These are phyloP conservation scores for Malurus alboscapulatus DNA, from an alignment of 2,113 vertebrate genomes.

Conservation along the genomic window DNA sequence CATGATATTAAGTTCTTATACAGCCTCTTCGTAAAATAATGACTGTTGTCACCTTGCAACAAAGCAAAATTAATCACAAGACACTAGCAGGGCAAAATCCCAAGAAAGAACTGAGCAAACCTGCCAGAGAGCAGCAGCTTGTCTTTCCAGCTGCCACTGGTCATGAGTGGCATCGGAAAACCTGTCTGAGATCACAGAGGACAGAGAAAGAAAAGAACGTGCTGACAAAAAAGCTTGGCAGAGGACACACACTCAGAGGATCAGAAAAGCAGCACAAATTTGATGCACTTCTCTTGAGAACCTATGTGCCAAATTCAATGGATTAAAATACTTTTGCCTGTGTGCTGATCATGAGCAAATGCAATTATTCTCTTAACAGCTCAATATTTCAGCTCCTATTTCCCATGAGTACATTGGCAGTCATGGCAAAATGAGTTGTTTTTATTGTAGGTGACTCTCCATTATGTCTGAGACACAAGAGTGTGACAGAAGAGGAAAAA, in stretches of 20 bases:
- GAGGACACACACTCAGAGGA: not conserved
- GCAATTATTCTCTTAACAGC: not conserved
- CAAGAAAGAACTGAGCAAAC: not conserved
- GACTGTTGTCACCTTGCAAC: not conserved
- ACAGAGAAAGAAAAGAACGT: not conserved
- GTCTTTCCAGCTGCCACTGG: not conserved
- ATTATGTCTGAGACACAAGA: not conserved
- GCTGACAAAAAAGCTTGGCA: not conserved
- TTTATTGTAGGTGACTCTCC: fast-evolving
- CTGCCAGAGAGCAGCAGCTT: not conserved
- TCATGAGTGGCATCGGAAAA: not conserved
- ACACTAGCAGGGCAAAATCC: not conserved
- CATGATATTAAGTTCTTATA: not conserved
- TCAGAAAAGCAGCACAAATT: not conserved
- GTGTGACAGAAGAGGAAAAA: not conserved
- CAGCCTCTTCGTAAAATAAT: not conserved
- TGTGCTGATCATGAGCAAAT: not conserved
- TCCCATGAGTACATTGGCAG: not conserved
- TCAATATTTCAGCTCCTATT: not conserved
- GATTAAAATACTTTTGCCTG: not conserved
- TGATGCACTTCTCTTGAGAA: not conserved
- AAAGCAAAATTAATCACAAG: not conserved
- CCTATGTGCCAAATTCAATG: not conserved
- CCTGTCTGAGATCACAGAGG: fast-evolving
- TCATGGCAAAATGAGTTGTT: not conserved